These are phyloP conservation scores for Stichodactyla mertensii DNA, from an alignment of 64 coral and sea anemone genomes.

Conservation along the genomic window DNA sequence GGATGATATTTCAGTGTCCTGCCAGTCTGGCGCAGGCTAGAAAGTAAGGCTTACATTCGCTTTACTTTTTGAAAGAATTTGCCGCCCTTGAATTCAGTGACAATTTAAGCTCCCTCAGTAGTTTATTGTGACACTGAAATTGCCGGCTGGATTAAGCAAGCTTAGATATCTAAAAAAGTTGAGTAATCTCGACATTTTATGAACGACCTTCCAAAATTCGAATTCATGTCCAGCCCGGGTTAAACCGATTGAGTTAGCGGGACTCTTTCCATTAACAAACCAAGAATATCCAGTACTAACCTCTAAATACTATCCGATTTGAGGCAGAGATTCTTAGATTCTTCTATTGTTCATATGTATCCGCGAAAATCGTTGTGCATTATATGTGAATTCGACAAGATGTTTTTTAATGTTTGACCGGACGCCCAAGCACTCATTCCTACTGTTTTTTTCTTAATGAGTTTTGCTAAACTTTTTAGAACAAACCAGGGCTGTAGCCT, in stretches of 20 bases:
- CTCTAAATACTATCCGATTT: neutral
- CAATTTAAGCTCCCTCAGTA: constrained; percentile 25
- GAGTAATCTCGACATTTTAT: constrained; percentile 15
- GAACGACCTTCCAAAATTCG: neutral
- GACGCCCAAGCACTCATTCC: neutral
- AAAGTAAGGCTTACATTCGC: neutral
- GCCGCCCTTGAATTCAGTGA: constrained; percentile 1
- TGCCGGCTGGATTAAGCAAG: constrained; percentile 32
- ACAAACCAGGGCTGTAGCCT: neutral
- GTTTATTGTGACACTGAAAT: constrained; percentile 36
- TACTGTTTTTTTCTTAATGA: neutral
- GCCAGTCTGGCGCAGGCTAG: neutral
- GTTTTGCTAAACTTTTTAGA: neutral
- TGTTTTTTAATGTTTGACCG: neutral
- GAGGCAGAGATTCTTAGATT: neutral
- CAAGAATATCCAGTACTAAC: neutral
- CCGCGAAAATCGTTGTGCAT: neutral
- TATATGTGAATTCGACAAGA: neutral
- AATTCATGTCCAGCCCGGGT: neutral
- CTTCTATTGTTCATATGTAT: neutral
- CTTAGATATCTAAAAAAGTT: constrained; percentile 8
- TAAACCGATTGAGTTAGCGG: constrained; percentile 2
- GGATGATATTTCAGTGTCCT: neutral
- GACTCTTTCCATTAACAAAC: neutral
- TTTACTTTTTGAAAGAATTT: neutral